Base-by-base conservation (phyloP, 2,888 invertebrate genomes). In the Caenorhabditis drosophilae region DNA sequence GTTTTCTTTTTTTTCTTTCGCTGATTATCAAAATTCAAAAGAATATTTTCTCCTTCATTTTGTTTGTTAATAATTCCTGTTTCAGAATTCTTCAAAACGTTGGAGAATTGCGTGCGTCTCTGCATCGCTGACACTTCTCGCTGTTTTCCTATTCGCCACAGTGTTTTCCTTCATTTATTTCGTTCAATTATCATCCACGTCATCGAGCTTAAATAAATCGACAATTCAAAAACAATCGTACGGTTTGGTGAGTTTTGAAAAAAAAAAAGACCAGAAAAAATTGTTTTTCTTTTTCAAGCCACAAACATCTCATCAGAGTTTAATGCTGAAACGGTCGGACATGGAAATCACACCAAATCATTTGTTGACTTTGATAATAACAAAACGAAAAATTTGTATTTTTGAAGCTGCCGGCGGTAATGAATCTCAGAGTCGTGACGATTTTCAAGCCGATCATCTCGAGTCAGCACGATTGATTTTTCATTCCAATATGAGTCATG, bases 401-500 rank as follows among this genome's bases (percentile, higher is more conserved):
- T 75, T 79, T 34, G 79, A 79, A 54, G 78, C 76, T 4, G 69
- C 69, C 0, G 75, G 72, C 20, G 72, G 71, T 4, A 69, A 77
- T 54, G 71, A 67, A 20, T 48, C 55, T 25, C 50, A 69, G 20
- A 74, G 75, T 46, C 49, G 67, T 71, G 67, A 58, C 3, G 44
- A 54, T 0, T 76, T 60, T 45, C 53, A 60, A 1, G 44, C 44
- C 12, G 79, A 78, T 48, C 81, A 81, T 62, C 71, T 81, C 31
- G 76, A 82, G 40, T 67, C 70, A 15, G 78, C 81, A 11, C 70
- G 70, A 23, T 63, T 79, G 1, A 67, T 81, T n/a, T 75, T 74
- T 49, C 78, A 80, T 49, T 69, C 77, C 11, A 80, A 79, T 42
- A 59, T 81, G 20, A 75, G 74, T 26, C 81, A 82, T 56, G 67